Evolutionary conservation across 2,113 vertebrate species (phyloP), one percentile per base, ranked within the genome.

Genomic region (Embiotoca jacksoni): DNA sequence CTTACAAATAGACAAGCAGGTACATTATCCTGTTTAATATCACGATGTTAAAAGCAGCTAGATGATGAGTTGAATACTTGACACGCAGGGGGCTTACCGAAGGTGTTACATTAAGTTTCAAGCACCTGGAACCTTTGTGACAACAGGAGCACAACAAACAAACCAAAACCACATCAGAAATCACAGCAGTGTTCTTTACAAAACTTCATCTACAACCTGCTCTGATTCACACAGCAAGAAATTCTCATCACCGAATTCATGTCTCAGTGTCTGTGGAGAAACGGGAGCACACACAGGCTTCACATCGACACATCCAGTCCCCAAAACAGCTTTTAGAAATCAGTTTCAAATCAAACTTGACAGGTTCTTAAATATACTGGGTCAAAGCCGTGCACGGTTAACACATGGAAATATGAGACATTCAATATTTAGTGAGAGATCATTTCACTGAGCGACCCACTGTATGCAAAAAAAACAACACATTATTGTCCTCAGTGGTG

Each of bases 141-240:
- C 11, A 67, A 74, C 80, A 63, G 36, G 78, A 84, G 78, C 16
- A 55, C 49, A 62, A 65, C 15, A 60, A 66, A 65, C 23, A 55
- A 60, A 33, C 5, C 11, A 47, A 32, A 23, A 32, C 72, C 32
- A 60, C 10, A 9, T 71, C 13, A 52, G 23, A 39, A 72, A 73
- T 55, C 68, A 33, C 58, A 72, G 53, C 58, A 60, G 31, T 72
- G 61, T 36, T 82, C 50, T 74, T 41, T 11, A 44, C 41, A 44
- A 9, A 23, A 16, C 55, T 65, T 74, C 23, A 50, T 80, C 23
- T 72, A 32, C 61, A 56, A 6, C 50, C 30, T 13, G 37, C 52
- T 67, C 61, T 41, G 13, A 64, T 64, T 69, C 62, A 72, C 32
- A 63, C 47, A 31, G 37, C 0, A 7, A 64, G 16, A 79, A 36